Evolutionary conservation across 1,140 invertebrate genomes (phyloP).

Genomic region (Brachionus calyciflorus): DNA sequence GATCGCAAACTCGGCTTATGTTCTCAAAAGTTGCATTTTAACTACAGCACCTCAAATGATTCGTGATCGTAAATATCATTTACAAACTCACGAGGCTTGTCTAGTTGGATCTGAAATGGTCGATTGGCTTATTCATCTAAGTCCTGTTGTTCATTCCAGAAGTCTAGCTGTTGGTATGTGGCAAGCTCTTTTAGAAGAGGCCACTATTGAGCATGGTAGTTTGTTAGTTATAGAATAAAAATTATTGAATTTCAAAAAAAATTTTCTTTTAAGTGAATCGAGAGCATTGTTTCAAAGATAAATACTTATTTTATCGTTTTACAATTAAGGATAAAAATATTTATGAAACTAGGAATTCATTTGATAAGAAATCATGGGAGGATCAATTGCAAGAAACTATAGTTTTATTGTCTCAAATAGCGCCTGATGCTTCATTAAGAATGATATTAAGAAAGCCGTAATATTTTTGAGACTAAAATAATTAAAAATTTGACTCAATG

Average conservation of each 20-base stretch:
- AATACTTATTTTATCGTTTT: slow-evolving; percentile 78
- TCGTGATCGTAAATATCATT: slow-evolving; percentile 65
- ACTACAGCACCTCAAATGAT: slow-evolving; percentile 67
- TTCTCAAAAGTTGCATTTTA: slow-evolving; percentile 69
- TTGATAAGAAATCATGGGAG: slow-evolving; percentile 56
- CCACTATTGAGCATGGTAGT: slow-evolving; percentile 73
- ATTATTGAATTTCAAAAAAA: background rate
- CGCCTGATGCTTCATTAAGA: slow-evolving; percentile 72
- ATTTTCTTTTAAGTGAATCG: slow-evolving; percentile 65
- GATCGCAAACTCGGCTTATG: slow-evolving; percentile 50
- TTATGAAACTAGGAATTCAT: slow-evolving; percentile 48
- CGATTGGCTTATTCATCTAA: slow-evolving; percentile 69
- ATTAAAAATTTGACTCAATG: slow-evolving; percentile 48
- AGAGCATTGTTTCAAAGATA: slow-evolving; percentile 78
- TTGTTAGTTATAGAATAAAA: background rate
- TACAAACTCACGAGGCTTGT: slow-evolving; percentile 62
- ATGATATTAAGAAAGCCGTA: slow-evolving; percentile 78
- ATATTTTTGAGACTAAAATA: slow-evolving; percentile 55
- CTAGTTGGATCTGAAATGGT: slow-evolving; percentile 71
- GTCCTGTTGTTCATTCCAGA: slow-evolving; percentile 64
- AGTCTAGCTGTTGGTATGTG: slow-evolving; percentile 76
- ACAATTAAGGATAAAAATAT: slow-evolving; percentile 66
- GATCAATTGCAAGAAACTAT: slow-evolving; percentile 69
- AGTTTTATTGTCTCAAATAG: slow-evolving; percentile 68
- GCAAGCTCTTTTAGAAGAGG: slow-evolving; percentile 79